phyloP scores from a whole-genome alignment of 2,797 vertebrate species.

The Cephalopachus bancanus region DNA sequence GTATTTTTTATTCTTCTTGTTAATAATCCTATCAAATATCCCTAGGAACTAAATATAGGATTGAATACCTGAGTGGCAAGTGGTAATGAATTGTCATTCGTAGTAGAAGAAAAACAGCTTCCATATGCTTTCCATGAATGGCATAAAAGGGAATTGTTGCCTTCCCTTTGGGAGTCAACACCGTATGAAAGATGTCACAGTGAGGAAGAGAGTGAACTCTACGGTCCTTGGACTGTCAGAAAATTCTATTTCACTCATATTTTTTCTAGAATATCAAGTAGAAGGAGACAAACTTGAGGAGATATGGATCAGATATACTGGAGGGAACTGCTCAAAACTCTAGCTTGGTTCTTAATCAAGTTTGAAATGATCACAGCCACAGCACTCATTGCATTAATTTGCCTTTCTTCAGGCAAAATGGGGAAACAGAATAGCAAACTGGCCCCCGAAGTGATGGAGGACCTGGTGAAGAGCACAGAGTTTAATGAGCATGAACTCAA shows the following conservation, averaged over 20 bases:
- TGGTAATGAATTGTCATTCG: neutral
- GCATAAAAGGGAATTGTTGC: neutral
- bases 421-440: slow-evolving; percentile 99
- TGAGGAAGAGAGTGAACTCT: neutral
- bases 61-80: neutral
- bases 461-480: slow-evolving; percentile 99
- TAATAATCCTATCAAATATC: neutral
- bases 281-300: neutral
- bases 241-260: neutral
- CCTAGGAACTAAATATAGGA: neutral
- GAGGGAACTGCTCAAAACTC: neutral
- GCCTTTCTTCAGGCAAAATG: slow-evolving; percentile 93
- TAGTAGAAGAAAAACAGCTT: neutral
- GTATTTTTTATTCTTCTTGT: neutral
- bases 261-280: neutral
- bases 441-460: slow-evolving; percentile 99
- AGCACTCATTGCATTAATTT: slow-evolving; percentile 76
- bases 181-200: neutral
- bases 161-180: neutral
- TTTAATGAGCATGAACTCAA: slow-evolving; percentile 99
- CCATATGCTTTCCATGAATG: neutral
- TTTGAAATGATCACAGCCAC: slow-evolving; percentile 59
- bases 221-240: neutral
- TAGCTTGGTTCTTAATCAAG: neutral
- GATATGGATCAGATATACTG: neutral